These are phyloP conservation scores for Loxodonta africana DNA, from an alignment of 2,113 vertebrate genomes.

Conservation along the genomic window DNA sequence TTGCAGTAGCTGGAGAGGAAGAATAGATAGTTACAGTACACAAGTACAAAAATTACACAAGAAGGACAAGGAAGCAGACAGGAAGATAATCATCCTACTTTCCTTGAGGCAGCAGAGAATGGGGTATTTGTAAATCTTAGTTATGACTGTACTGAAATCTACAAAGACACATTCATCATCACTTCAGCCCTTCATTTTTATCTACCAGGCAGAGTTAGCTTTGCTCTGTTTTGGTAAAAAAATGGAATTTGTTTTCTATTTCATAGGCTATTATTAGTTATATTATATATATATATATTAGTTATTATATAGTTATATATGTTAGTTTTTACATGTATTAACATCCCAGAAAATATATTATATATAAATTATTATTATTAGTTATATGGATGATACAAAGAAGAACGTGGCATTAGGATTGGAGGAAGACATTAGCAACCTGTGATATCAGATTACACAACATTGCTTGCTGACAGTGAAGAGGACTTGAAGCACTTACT, in stretches of 20 bases:
- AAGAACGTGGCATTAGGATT: too few species aligned
- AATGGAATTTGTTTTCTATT: slow-evolving; percentile 41
- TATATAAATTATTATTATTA: too few species aligned
- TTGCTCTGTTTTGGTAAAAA: not conserved
- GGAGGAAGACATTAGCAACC: too few species aligned
- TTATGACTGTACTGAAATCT: not conserved
- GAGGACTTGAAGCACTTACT: too few species aligned
- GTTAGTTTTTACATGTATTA: too few species aligned
- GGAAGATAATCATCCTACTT: not conserved
- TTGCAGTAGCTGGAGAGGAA: not conserved
- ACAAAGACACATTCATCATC: not conserved
- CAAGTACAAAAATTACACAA: not conserved
- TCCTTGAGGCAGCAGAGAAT: not conserved
- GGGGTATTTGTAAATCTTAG: not conserved
- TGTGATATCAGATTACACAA: too few species aligned
- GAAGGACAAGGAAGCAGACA: not conserved
- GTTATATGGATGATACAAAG: too few species aligned
- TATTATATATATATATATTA: too few species aligned
- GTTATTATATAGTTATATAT: too few species aligned
- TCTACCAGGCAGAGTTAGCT: not conserved
- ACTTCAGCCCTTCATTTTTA: not conserved
- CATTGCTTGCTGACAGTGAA: too few species aligned
- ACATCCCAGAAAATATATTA: too few species aligned
- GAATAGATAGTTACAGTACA: not conserved
- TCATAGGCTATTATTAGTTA: not conserved